Conservation (phyloP, 2,113 vertebrate species). For the Plectropomus leopardus region DNA sequence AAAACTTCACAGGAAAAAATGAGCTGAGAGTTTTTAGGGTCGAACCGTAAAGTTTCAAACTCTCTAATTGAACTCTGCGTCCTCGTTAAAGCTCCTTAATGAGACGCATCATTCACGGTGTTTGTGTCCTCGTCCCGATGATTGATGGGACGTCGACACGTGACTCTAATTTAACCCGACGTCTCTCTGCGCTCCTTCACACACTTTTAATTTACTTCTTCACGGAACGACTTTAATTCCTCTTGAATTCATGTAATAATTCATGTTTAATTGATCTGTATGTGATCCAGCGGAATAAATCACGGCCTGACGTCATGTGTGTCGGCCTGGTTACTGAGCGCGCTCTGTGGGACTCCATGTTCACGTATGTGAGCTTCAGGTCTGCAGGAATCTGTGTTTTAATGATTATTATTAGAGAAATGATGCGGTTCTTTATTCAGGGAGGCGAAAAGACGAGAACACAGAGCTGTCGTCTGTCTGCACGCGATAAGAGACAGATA, state of each 20-base stretch:
- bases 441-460: no score
- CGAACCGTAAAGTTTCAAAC: no score
- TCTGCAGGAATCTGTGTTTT: no score
- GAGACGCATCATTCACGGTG: not conserved
- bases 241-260: conserved; percentile 36
- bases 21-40: no score
- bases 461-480: no score
- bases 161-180: conserved; percentile 22
- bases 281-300: conserved; percentile 45
- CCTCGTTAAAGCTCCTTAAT: not conserved
- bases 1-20: no score
- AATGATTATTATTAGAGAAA: no score
- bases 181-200: not conserved
- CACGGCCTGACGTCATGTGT: not conserved
- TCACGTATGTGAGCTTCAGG: no score
- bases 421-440: no score
- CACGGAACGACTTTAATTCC: conserved; percentile 1
- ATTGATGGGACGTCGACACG: conserved; percentile 11
- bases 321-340: no score
- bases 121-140: conserved; percentile 6
- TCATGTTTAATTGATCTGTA: conserved; percentile 39
- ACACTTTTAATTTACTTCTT: conserved; percentile 32
- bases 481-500: no score
- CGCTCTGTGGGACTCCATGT: no score
- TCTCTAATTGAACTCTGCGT: not conserved